A percentile compares a stretch with the other conserved stretches of the same genome.
These are phyloP conservation scores for Apocrypta bakeri DNA, from an alignment of 1,140 invertebrate genomes.

Conservation along the genomic window DNA sequence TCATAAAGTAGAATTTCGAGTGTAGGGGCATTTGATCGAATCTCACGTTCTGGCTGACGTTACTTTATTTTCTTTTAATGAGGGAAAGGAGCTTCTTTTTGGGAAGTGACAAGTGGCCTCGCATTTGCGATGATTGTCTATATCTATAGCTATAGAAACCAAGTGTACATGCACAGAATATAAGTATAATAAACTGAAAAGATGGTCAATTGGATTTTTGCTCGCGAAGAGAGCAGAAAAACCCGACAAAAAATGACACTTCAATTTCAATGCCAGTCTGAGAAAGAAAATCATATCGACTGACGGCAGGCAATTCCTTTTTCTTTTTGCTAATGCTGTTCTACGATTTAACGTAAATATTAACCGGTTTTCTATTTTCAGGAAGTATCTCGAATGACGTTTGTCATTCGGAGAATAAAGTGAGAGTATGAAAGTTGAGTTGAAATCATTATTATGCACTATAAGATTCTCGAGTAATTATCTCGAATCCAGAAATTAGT, in stretches of 20 bases:
- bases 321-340: not conserved
- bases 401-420: not conserved
- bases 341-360: not conserved
- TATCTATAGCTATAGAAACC: too few species aligned
- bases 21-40: conserved; percentile 18
- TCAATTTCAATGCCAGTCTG: conserved; percentile 22
- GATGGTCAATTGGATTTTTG: conserved; percentile 35
- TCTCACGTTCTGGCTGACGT: not conserved
- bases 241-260: conserved; percentile 37
- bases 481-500: not conserved
- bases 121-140: conserved; percentile 63
- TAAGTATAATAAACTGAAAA: not conserved
- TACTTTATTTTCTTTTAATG: not conserved
- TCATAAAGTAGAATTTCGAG: conserved; percentile 48
- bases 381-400: not conserved
- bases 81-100: conserved; percentile 46
- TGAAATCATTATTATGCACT: too few species aligned
- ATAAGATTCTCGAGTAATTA: not conserved
- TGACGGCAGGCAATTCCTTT: not conserved
- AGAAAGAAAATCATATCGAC: not conserved
- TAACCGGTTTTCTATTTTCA: not conserved
- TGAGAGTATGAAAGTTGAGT: too few species aligned
- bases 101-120: conserved; percentile 72
- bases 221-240: not conserved
- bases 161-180: not conserved